These are phyloP conservation scores for Lucifuga dentata DNA, from an alignment of 2,113 vertebrate species.

Conservation along the genomic window DNA sequence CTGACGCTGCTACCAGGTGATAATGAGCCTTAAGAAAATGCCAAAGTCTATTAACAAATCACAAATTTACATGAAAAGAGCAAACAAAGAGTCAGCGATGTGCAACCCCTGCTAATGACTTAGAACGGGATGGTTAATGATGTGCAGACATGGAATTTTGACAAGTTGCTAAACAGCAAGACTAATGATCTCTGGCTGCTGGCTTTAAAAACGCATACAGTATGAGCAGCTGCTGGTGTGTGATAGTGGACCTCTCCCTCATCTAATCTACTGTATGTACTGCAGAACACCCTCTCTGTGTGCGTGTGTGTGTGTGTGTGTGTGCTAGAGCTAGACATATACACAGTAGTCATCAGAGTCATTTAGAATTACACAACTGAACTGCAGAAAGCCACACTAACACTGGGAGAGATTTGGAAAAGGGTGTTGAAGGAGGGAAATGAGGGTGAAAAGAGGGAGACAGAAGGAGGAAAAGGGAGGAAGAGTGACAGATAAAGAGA, in stretches of 20 bases:
- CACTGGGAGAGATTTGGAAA: constrained; percentile 5
- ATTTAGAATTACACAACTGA: constrained; percentile 54
- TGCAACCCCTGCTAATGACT: constrained; percentile 45
- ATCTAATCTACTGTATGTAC: constrained; percentile 57
- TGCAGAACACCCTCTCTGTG: constrained; percentile 27
- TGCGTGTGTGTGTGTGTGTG: constrained; percentile 14
- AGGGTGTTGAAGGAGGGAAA: not conserved
- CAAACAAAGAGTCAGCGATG: not conserved
- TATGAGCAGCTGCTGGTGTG: constrained; percentile 39
- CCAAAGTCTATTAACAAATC: constrained; percentile 38
- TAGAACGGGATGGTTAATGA: constrained; percentile 27
- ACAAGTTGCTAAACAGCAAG: constrained; percentile 20
- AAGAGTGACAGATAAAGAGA: not conserved
- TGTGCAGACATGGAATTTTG: constrained; percentile 30
- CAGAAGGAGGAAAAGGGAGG: not conserved
- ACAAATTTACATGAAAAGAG: constrained; percentile 8
- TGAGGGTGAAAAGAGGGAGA: not conserved
- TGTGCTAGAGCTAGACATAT: constrained; percentile 25
- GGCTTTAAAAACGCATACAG: constrained; percentile 20
- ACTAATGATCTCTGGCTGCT: not conserved
- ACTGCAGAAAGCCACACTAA: constrained; percentile 39
- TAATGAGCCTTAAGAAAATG: constrained; percentile 51
- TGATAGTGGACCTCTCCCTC: constrained; percentile 58
- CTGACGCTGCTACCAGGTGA: constrained; percentile 40
- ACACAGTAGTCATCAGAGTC: constrained; percentile 41